These are phyloP conservation scores for Hydrophis major DNA, from an alignment of 2,797 vertebrate species.

Conservation along the genomic window DNA sequence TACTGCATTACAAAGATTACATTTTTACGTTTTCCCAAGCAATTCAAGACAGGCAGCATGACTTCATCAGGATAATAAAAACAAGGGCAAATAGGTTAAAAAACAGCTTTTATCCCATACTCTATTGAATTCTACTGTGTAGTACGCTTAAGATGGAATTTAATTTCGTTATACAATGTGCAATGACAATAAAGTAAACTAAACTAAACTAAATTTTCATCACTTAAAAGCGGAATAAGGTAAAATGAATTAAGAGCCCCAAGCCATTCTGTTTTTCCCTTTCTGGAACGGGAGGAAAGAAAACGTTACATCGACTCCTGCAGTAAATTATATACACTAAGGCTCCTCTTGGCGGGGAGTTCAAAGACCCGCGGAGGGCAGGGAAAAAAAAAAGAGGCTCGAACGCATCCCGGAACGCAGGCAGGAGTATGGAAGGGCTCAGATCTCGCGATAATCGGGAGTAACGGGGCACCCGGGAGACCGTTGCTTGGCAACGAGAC, in stretches of 20 bases:
- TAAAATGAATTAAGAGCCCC: background rate
- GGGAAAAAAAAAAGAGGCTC: no score
- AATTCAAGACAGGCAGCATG: background rate
- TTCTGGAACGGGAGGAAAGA: background rate
- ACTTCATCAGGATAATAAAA: no score
- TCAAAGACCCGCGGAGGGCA: background rate
- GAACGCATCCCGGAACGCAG: background rate
- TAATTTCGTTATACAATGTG: no score
- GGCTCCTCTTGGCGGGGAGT: background rate
- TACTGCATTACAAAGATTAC: background rate
- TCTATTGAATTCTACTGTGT: no score
- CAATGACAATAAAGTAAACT: no score
- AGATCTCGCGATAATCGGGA: background rate
- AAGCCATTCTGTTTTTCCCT: background rate
- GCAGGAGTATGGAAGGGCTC: background rate
- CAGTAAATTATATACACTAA: background rate
- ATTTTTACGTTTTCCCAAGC: background rate
- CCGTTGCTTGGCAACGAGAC: slow-evolving; percentile 51
- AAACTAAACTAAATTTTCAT: no score
- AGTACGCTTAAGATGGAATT: no score
- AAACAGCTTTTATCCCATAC: no score
- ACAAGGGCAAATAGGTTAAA: no score
- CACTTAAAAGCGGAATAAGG: background rate
- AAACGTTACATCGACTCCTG: background rate
- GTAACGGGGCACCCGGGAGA: slow-evolving; percentile 31